Conservation (phyloP, 2,797 vertebrate species). For the Schizopygopsis malacanthus region DNA sequence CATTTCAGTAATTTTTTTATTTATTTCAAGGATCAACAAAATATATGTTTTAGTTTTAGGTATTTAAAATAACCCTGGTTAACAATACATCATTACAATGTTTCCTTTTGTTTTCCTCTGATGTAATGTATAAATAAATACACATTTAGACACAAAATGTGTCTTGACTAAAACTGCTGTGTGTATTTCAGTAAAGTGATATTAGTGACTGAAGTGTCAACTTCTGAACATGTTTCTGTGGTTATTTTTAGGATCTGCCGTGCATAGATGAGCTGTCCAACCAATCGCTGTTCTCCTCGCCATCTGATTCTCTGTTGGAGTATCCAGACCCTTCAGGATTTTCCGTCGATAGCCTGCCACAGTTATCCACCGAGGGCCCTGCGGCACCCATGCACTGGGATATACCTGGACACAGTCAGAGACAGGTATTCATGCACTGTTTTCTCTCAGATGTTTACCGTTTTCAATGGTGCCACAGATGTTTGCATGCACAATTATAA, state of each 20-base stretch:
- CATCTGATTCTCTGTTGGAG: slow-evolving; percentile 91
- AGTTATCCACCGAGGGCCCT: slow-evolving; percentile 88
- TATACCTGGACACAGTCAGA: slow-evolving; percentile 79
- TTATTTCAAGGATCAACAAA: too few species aligned
- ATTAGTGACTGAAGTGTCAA: neutral
- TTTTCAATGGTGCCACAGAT: neutral
- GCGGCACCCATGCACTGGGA: slow-evolving; percentile 71
- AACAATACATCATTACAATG: neutral
- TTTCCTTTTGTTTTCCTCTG: neutral
- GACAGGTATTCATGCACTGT: slow-evolving; percentile 42
- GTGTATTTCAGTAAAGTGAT: neutral
- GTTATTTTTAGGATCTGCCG: slow-evolving; percentile 81
- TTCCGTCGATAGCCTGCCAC: slow-evolving; percentile 79
- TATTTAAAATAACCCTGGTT: neutral
- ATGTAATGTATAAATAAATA: neutral
- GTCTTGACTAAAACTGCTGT: neutral
- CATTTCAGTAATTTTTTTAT: too few species aligned
- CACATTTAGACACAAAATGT: neutral
- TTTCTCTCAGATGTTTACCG: neutral
- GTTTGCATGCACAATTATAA: neutral
- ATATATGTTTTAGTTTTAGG: neutral
- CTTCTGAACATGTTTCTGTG: neutral
- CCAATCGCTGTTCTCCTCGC: slow-evolving; percentile 91
- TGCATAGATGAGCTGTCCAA: slow-evolving; percentile 91
- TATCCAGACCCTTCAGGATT: slow-evolving; percentile 80